These are phyloP conservation scores for Danionella cerebrum DNA, from an alignment of 2,113 vertebrate genomes.

Conservation along the genomic window DNA sequence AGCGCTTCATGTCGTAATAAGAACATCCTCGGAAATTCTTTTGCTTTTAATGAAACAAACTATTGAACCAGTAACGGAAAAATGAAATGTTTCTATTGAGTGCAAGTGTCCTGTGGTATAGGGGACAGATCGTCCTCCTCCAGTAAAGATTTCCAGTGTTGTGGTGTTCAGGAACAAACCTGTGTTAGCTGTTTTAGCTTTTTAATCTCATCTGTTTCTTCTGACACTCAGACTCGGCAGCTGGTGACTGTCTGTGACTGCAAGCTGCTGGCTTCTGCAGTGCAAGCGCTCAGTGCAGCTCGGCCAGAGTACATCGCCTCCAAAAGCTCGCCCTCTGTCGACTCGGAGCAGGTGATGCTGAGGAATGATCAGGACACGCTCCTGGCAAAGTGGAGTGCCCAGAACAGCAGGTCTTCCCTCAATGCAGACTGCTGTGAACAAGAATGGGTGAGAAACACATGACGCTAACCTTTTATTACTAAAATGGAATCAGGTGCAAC, in stretches of 20 bases:
- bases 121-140: too few relatives aligned
- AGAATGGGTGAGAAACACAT: constrained; percentile 85
- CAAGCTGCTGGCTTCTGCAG: constrained; percentile 87
- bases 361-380: constrained; percentile 95
- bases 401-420: constrained; percentile 82
- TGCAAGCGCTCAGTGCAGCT: constrained; percentile 87
- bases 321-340: constrained; percentile 83
- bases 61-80: too few relatives aligned
- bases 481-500: too few relatives aligned
- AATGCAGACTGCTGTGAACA: constrained; percentile 91
- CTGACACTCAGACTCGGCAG: constrained; percentile 77
- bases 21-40: too few relatives aligned
- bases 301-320: constrained; percentile 95
- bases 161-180: too few relatives aligned
- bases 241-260: constrained; percentile 93
- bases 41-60: too few relatives aligned
- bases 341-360: constrained; percentile 89
- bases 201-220: neutral
- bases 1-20: too few relatives aligned
- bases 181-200: neutral
- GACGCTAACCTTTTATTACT: too few relatives aligned
- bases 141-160: too few relatives aligned
- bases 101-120: too few relatives aligned
- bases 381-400: constrained; percentile 85
- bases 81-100: too few relatives aligned